Base-by-base conservation (phyloP, 2,113 vertebrate genomes). In the Lipotes vexillifer region DNA sequence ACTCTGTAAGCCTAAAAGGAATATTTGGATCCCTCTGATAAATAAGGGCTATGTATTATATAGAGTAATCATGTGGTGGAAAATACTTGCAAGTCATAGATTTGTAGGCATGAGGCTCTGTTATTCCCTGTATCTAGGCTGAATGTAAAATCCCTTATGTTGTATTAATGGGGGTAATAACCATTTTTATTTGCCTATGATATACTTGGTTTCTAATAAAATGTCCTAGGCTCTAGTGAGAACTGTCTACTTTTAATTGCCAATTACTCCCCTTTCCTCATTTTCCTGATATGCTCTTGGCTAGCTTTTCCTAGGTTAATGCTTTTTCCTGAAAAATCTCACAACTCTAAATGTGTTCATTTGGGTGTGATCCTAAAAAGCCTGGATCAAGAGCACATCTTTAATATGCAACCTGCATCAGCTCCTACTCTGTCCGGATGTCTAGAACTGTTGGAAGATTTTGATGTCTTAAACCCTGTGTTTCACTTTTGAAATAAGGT, bases 141-240 rank as follows among this genome's bases (percentile, higher is more conserved):
- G 96, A 98, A 98, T 98, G 97, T 97, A 98, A 97, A 98, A 92
- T 97, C 88, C 75, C 92, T 96, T 97, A 61, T 97, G 90, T 96
- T 98, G 96, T 98, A 95, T 96, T 97, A 97, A 84, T 96, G 90
- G 95, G 93, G 87, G 63, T 97, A 95, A 97, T 92, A 96, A 97
- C 90, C 97, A 97, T 97, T 98, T 98, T 98, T 97, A 97, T 96
- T 97, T 97, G 95, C 94, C 57, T 96, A 92, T 96, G 90, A 96
- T 97, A 97, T 96, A 96, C 77, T 97, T 98, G 94, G 96, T 97
- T 98, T 98, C 92, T 97, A 97, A 98, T 98, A 97, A 98, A 98
- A 65, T 98, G 31, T 94, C 95, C 81, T 95, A 98, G 97, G 96
- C 94, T 96, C 87, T 96, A 97, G 98, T 96, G 81, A 98, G 94